Conservation (phyloP, 2,113 vertebrate genomes). For the Pseudorasbora parva region DNA sequence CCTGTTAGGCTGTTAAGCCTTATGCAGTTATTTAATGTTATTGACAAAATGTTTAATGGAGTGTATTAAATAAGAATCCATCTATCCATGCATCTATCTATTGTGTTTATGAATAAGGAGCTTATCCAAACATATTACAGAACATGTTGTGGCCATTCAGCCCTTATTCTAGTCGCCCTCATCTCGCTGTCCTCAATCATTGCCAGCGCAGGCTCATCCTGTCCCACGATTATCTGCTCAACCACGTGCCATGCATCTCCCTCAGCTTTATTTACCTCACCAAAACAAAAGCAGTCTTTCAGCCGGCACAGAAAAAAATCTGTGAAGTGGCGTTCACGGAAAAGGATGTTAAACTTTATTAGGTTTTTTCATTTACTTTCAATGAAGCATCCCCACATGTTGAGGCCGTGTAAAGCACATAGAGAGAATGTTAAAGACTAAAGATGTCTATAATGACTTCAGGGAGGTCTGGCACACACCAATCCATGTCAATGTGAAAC, state of each 20-base stretch:
- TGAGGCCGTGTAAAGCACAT: background rate
- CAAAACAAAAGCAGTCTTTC: background rate
- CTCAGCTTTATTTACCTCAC: background rate
- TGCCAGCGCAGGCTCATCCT: background rate
- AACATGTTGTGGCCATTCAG: conserved; percentile 6
- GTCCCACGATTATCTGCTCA: conserved; percentile 16
- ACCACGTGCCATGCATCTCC: background rate
- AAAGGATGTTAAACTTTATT: background rate
- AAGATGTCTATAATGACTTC: background rate
- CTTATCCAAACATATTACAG: conserved; percentile 19
- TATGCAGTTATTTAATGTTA: background rate
- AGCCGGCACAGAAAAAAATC: background rate
- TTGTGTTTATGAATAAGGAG: conserved; percentile 7
- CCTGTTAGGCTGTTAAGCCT: background rate
- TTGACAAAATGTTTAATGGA: background rate
- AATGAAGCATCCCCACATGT: background rate
- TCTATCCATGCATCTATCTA: background rate
- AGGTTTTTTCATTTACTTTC: background rate
- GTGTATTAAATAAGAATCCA: background rate
- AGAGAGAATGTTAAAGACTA: background rate
- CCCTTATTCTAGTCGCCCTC: conserved; percentile 13
- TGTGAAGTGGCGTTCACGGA: background rate
- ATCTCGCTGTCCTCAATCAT: conserved; percentile 2
- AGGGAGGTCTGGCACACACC: background rate
- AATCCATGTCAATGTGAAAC: background rate